Percentiles rank a stretch among this genome's conserved stretches.
Conservation (phyloP, 2,888 invertebrate genomes). For the Tetanocera ferruginea region DNA sequence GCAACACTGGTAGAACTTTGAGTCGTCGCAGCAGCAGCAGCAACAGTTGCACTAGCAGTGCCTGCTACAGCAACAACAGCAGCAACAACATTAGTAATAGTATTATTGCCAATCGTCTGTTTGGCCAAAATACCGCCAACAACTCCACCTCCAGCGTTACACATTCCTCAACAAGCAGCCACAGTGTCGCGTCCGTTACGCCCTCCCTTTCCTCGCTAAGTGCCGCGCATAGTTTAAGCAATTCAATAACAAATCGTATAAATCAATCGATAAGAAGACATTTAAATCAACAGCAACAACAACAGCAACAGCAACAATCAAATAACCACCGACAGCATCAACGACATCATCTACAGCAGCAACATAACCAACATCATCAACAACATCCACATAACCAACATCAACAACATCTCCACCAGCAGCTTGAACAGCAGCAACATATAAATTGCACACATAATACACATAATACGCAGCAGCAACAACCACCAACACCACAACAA, state of each 20-base stretch:
- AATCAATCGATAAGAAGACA: constrained; percentile 65
- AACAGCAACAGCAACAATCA: constrained; percentile 51
- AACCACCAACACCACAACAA: constrained; percentile 47
- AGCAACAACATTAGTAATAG: constrained; percentile 56
- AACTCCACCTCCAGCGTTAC: constrained; percentile 8
- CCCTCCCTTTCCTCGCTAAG: constrained; percentile 7
- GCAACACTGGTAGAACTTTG: constrained; percentile 1
- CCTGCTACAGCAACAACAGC: constrained; percentile 54
- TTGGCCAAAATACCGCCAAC: constrained; percentile 52
- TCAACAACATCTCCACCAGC: constrained; percentile 41
- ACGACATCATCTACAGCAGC: constrained; percentile 41
- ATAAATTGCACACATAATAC: constrained; percentile 42
- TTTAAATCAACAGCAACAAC: constrained; percentile 63
- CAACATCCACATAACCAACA: constrained; percentile 40
- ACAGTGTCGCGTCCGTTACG: constrained; percentile 13
- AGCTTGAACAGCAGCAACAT: constrained; percentile 42
- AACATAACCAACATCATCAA: constrained; percentile 37
- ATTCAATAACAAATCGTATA: constrained; percentile 65
- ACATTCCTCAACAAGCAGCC: constrained; percentile 45
- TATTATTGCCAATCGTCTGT: constrained; percentile 64
- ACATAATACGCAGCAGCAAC: constrained; percentile 49
- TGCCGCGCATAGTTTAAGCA: constrained; percentile 55
- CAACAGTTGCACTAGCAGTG: constrained; percentile 50
- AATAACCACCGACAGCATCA: constrained; percentile 33
- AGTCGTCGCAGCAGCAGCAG: background rate